Base-by-base conservation (phyloP, 2,797 vertebrate species). In the Phoxinus dragarum region DNA sequence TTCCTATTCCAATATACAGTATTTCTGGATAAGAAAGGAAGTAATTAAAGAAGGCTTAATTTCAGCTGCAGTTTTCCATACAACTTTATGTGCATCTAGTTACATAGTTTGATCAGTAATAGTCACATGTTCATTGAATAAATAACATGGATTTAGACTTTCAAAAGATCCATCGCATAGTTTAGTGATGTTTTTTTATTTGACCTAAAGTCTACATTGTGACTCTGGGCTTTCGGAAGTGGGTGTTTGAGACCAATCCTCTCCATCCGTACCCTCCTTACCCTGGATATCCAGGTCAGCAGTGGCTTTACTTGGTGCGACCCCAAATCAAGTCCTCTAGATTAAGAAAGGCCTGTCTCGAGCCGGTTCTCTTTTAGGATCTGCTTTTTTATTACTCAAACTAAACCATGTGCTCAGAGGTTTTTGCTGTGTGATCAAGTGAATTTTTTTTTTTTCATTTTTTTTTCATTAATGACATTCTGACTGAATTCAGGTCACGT, bases 261-360 rank as follows among this genome's bases (percentile, higher is more conserved):
- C 47, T 72, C 71, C 75, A 47, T 68, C 75, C 36, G 40, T 69
- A 72, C 78, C 23, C 80, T 82, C 61, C 68, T 80, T 68, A 80
- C 56, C 59, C 59, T 19, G 21, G 59, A 84, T 73, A 84, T 87
- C 81, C 86, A 75, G 76, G 81, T 80, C 86, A 84, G 81, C 59
- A 19, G 47, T 40, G 56, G 36, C 69, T 87, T 84, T 84, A 84
- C 81, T 80, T 79, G 36, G 69, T 83, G 74, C 27, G 23, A 79
- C 44, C 74, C 80, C 38, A 69, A 86, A 82, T 72, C 31, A 84
- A 64, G 69, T 36, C 40, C 61, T 80, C 16, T 38, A 80, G 76
- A 80, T 83, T 77, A 49, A 38, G n/a, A 38, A 76, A 81, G 61
- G 12, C 59, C 47, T 14, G 49, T 56, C 23, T 81, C 49, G 16